A percentile compares a stretch with the other conserved stretches of the same genome.
These are phyloP conservation scores for Lycaon pictus DNA, from an alignment of 2,113 vertebrate genomes.

Conservation along the genomic window DNA sequence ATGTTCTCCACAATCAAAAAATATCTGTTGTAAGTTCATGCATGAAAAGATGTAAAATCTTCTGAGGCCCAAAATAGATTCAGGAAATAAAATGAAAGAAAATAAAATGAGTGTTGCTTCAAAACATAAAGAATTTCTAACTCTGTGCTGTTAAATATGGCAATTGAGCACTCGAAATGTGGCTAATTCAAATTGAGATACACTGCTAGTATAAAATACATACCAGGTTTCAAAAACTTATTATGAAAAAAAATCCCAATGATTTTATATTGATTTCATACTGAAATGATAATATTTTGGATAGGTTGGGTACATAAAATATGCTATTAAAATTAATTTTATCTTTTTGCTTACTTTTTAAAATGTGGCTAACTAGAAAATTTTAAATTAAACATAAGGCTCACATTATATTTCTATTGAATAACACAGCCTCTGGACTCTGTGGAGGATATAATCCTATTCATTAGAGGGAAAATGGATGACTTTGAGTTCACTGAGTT, in stretches of 20 bases:
- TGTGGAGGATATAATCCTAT: neutral
- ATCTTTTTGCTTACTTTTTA: neutral
- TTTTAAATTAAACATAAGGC: neutral
- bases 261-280: neutral
- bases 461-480: neutral
- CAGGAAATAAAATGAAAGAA: neutral
- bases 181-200: neutral
- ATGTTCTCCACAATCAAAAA: neutral
- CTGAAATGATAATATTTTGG: slow-evolving; percentile 11
- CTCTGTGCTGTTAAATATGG: neutral
- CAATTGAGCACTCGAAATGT: neutral
- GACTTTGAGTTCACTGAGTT: neutral
- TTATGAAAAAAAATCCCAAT: neutral
- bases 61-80: neutral
- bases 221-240: neutral
- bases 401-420: neutral
- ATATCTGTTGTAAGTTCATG: neutral
- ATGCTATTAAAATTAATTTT: slow-evolving; percentile 9
- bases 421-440: neutral
- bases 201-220: neutral
- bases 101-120: neutral
- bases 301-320: neutral
- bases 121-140: neutral
- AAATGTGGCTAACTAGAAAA: neutral
- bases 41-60: neutral